Evolutionary conservation across 2,797 vertebrate genomes (phyloP).

Genomic region (Cyprinella venusta): DNA sequence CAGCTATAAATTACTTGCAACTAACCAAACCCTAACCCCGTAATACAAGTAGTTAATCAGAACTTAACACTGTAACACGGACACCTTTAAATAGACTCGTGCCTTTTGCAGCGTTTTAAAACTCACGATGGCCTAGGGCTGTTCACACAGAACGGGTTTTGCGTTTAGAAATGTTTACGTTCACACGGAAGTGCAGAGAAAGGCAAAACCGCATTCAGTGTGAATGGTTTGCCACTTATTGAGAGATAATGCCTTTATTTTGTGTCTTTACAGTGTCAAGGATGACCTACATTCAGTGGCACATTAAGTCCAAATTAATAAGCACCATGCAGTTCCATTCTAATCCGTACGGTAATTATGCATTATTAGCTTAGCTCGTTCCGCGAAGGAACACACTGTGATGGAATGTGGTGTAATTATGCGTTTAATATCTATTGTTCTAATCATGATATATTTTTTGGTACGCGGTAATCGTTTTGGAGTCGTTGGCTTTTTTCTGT

Average conservation of each 20-base stretch:
- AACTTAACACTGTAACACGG: too few species aligned
- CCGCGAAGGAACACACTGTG: not conserved
- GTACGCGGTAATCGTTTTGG: not conserved
- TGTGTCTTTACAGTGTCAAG: not conserved
- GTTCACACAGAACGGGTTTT: not conserved
- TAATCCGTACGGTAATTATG: slow-evolving; percentile 1
- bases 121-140: not conserved
- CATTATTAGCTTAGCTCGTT: slow-evolving; percentile 24
- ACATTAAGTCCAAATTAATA: slow-evolving; percentile 18
- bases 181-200: not conserved
- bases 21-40: too few species aligned
- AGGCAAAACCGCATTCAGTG: not conserved
- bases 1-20: too few species aligned
- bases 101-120: not conserved
- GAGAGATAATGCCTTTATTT: not conserved
- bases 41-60: too few species aligned
- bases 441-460: not conserved
- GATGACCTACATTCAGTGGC: slow-evolving; percentile 2
- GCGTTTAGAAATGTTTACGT: not conserved
- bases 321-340: not conserved
- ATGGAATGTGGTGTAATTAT: slow-evolving; percentile 7
- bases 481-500: not conserved
- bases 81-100: not conserved
- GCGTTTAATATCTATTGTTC: slow-evolving; percentile 12
- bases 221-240: not conserved